Evolutionary conservation across 2,888 invertebrate species (phyloP), one percentile per base, ranked within the genome.

Genomic region (Eumacrocentrus americanus): DNA sequence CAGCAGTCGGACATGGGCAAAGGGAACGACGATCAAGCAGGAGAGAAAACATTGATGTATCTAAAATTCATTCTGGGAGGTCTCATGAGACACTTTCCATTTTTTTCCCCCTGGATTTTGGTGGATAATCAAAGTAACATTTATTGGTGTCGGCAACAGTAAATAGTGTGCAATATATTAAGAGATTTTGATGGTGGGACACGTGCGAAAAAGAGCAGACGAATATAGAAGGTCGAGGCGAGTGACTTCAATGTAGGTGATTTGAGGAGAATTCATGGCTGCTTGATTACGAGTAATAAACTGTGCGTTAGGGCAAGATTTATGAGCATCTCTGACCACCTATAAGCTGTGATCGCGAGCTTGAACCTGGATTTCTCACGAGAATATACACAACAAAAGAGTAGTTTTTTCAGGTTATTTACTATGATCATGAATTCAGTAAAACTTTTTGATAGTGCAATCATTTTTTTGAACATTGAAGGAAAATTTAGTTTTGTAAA

Each of bases 221-320:
- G 35, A 34, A 14, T 37, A 22, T 23, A 50, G 38, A 44, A 25
- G 37, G 22, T 52, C 46, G 40, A 46, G 29, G 51, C 46, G 46
- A 55, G 37, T 51, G 44, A 46, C 29, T 50, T 20, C 16, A 18
- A 42, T 44, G 74, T 77, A 77, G 77, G 79, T 79, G 78, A 79
- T 80, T 79, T 78, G 73, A 78, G 72, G 72, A 74, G 75, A 75
- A 79, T 80, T 78, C 79, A 79, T 79, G 78, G 78, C 75, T 74
- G 75, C 79, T 78, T 80, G 79, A 80, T 80, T 80, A 77, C 77
- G 74, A 79, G 80, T 78, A 80, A 79, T 80, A 80, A 80, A 79
- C 74, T 74, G 65, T 72, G 73, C 78, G 78, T 80, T 79, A 79
- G 73, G 77, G 72, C 74, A 79, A 79, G 79, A 80, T 79, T 80